Evolutionary conservation across 2,888 invertebrate genomes (phyloP), one percentile per base, ranked within the genome.

Genomic region (Loripinus fragilis): DNA sequence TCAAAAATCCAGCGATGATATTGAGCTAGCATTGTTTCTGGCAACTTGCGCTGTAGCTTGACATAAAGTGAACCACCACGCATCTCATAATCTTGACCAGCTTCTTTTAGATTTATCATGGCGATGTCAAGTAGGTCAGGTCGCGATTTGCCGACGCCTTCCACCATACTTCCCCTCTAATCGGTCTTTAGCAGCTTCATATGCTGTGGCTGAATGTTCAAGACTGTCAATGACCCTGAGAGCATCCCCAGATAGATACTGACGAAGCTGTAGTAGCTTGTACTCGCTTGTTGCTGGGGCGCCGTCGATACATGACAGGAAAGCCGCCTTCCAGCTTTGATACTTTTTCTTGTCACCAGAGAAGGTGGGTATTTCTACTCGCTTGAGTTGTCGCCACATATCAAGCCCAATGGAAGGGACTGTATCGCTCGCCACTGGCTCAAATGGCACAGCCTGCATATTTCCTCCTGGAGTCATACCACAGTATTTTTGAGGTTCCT

Each of bases 1-100:
- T 71, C 71, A 67, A 41, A 74, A 30, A 78, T 30, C 74, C 74
- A 74, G 30, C 71, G 38, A 30, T 78, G 65, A 41, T 78, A 78
- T 28, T 35, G 30, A 0, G 78, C n/a, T 28, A 74, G 33, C 74
- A 74, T 78, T 23, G 55, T 45, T 48, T 74, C 74, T 28, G 78
- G 66, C n/a, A 78, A n/a, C n/a, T n/a, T n/a, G n/a, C n/a, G n/a
- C n/a, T n/a, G n/a, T n/a, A n/a, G n/a, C n/a, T n/a, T n/a, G 8
- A 10, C 8, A 50, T 76, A 72, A 33, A 76, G 17, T 20, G 25
- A 35, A 20, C 71, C 68, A 72, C 20, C 38, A 12, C 55, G 5
- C 33, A 72, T 35, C 20, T 72, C 72, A 66, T 66, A n/a, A 28
- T 60, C n/a, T n/a, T n/a, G n/a, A n/a, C n/a, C n/a, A n/a, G n/a